Base-by-base conservation (phyloP, 2,888 invertebrate species). In the Balanococcus diminutus region DNA sequence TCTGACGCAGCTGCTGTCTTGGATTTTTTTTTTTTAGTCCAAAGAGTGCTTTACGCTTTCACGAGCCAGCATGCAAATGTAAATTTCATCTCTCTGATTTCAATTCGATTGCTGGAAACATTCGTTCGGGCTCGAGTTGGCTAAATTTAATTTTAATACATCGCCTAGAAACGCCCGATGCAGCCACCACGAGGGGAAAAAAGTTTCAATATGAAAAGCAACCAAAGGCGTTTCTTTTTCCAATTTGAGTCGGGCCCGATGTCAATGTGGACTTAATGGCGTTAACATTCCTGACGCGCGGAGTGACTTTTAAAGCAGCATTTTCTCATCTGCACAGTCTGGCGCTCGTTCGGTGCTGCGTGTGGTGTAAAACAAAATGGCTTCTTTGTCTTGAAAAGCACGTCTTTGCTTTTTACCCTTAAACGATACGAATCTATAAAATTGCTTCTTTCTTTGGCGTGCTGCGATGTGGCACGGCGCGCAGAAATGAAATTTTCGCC, bases 371-470 rank as follows among this genome's bases (percentile, higher is more conserved):
- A 83, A 83, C 82, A 83, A 83, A 83, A 83, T 83, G 82, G 82
- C 82, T 83, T 83, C 82, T 83, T 83, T 83, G 82, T 83, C 82
- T 83, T 83, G 51, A 36, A 46, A 61, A 83, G 82, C 82, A 83
- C 82, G 82, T 83, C 36, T 82, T 82, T 25, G 51, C 61, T 16
- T 82, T 32, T 8, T 61, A 25, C 82, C 82, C 82, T 83, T 83
- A 83, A 83, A 83, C 46, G 31, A 51, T 83, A 32, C 82, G 72
- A 72, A 72, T 83, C 82, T 19, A 83, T 83, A 83, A 83, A 83
- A 83, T 83, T 83, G 82, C 82, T 83, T 83, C 82, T 83, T 83
- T 61, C 8, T 36, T 36, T 36, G n/a, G n/a, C n/a, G n/a, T n/a
- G n/a, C n/a, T n/a, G n/a, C n/a, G n/a, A n/a, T 36, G 4, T 42